Evolutionary conservation across 2,888 invertebrate species (phyloP).

Genomic region (Notodonta dromedarius): DNA sequence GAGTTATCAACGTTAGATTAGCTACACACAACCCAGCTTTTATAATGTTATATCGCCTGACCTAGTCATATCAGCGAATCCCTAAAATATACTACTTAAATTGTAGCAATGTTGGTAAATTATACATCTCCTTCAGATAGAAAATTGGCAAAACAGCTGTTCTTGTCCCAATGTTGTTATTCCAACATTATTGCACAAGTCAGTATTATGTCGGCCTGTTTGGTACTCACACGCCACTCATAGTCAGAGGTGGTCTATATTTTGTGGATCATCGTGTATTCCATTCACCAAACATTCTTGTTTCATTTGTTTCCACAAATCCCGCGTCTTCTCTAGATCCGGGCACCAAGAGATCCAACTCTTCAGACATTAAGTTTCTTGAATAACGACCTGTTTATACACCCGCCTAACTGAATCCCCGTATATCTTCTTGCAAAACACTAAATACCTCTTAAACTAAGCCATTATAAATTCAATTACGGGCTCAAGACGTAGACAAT

Average conservation of each 20-base stretch:
- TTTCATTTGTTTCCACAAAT: slow-evolving; percentile 1
- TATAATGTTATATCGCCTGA: too few species aligned
- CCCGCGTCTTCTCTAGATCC: neutral
- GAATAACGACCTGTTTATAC: slow-evolving; percentile 32
- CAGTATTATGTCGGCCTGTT: slow-evolving; percentile 22
- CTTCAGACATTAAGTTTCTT: slow-evolving; percentile 16
- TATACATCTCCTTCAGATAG: too few species aligned
- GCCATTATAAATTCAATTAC: slow-evolving; percentile 82
- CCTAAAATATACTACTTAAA: too few species aligned
- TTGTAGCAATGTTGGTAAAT: too few species aligned
- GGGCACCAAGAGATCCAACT: neutral
- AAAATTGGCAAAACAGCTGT: neutral
- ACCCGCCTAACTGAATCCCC: slow-evolving; percentile 24
- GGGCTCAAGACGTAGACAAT: slow-evolving; percentile 73
- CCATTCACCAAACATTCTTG: neutral
- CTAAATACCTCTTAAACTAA: slow-evolving; percentile 77
- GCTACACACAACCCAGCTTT: too few species aligned
- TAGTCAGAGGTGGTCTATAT: neutral
- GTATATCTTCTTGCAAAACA: slow-evolving; percentile 52
- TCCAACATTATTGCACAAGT: neutral
- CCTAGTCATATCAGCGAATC: too few species aligned
- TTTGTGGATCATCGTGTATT: neutral
- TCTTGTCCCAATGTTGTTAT: neutral
- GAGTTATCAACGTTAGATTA: too few species aligned
- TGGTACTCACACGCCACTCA: slow-evolving; percentile 29